Percentiles rank a stretch among this genome's conserved stretches.
Conservation (phyloP, 2,888 invertebrate species). For the Lepidochrysops patricia region DNA sequence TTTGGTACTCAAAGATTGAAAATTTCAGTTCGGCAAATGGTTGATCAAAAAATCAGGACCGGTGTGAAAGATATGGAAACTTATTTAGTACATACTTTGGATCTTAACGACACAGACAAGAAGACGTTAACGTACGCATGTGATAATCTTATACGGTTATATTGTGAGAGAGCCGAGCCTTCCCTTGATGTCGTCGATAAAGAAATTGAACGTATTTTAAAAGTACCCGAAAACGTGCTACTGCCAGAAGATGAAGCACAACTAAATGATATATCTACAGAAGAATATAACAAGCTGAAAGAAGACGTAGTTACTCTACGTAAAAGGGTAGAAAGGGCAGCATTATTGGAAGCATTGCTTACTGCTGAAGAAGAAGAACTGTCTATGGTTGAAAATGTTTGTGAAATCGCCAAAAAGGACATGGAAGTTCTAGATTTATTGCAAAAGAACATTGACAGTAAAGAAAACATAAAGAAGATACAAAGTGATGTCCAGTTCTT, state of each 20-base stretch:
- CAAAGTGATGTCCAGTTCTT: slow-evolving; percentile 45
- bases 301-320: slow-evolving; percentile 47
- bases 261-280: slow-evolving; percentile 42
- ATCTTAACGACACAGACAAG: slow-evolving; percentile 57
- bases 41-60: slow-evolving; percentile 56
- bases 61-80: slow-evolving; percentile 58
- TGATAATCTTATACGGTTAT: slow-evolving; percentile 51
- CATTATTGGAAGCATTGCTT: slow-evolving; percentile 55
- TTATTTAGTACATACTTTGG: slow-evolving; percentile 45
- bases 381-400: slow-evolving; percentile 46
- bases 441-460: slow-evolving; percentile 37
- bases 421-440: slow-evolving; percentile 53
- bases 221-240: slow-evolving; percentile 53
- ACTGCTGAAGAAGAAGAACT: slow-evolving; percentile 55
- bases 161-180: slow-evolving; percentile 52
- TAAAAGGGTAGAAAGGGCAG: slow-evolving; percentile 52
- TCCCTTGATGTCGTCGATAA: slow-evolving; percentile 48
- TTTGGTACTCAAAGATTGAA: slow-evolving; percentile 62
- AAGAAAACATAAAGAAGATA: slow-evolving; percentile 36
- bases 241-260: slow-evolving; percentile 60
- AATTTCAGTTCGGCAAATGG: slow-evolving; percentile 61
- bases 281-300: slow-evolving; percentile 48
- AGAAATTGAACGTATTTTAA: slow-evolving; percentile 53
- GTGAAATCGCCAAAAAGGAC: slow-evolving; percentile 55
- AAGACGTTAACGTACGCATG: slow-evolving; percentile 47